Evolutionary conservation across 2,113 vertebrate genomes (phyloP).

Genomic region (Platichthys stellatus): DNA sequence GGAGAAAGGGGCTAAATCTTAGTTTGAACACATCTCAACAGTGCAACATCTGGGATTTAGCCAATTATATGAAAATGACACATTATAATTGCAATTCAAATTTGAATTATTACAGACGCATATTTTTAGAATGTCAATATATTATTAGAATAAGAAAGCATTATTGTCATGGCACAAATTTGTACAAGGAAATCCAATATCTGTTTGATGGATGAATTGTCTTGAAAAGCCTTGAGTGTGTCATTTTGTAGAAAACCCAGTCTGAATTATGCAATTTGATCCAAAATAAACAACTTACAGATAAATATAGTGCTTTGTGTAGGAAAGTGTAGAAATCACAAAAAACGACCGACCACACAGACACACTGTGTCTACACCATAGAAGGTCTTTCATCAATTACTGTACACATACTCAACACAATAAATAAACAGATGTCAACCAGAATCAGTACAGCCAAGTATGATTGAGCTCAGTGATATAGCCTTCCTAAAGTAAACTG

Average conservation of each 20-base stretch:
- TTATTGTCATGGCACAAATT: neutral
- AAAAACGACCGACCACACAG: neutral
- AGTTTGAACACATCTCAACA: slow-evolving; percentile 3
- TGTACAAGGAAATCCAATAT: neutral
- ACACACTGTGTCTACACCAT: neutral
- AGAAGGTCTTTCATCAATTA: slow-evolving; percentile 4
- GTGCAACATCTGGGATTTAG: neutral
- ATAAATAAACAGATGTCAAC: slow-evolving; percentile 18
- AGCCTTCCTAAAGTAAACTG: neutral
- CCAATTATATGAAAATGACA: neutral
- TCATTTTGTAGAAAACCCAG: slow-evolving; percentile 13
- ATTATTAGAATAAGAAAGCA: neutral
- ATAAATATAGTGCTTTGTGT: slow-evolving; percentile 29
- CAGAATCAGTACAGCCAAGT: slow-evolving; percentile 8
- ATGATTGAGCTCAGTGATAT: neutral
- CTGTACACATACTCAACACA: neutral
- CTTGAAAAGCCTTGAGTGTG: neutral
- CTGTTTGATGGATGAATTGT: slow-evolving; percentile 16
- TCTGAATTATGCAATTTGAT: slow-evolving; percentile 13
- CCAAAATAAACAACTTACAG: slow-evolving; percentile 16
- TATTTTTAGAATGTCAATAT: neutral
- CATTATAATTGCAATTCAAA: neutral
- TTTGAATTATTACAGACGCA: neutral
- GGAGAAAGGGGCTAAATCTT: neutral
- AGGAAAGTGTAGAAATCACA: slow-evolving; percentile 4